Percentiles rank a stretch among this genome's conserved stretches.
Conservation (phyloP, 2,797 vertebrate species). For the Hydrophis major region DNA sequence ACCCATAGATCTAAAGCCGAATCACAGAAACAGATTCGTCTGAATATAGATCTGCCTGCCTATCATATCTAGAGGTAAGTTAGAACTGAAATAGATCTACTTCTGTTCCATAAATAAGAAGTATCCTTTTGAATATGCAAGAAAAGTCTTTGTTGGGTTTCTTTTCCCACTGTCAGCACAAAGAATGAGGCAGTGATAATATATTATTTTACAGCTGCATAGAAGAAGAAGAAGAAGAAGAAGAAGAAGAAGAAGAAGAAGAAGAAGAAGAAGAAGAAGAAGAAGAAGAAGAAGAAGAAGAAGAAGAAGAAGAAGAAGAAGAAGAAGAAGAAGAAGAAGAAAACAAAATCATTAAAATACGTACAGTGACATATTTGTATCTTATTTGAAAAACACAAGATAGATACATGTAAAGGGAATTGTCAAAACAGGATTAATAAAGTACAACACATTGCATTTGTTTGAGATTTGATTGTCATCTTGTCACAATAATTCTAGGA, state of each 20-base stretch:
- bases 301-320: too few relatives aligned
- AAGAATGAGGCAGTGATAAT: constrained; percentile 72
- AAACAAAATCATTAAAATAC: constrained; percentile 72
- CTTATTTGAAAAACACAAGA: constrained; percentile 67
- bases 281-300: too few relatives aligned
- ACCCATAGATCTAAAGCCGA: too few relatives aligned
- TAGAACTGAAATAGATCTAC: background rate
- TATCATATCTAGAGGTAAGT: background rate
- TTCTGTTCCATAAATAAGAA: background rate
- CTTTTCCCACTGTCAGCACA: constrained; percentile 71
- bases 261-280: too few relatives aligned
- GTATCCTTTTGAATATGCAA: constrained; percentile 46
- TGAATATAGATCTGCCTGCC: background rate
- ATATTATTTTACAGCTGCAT: constrained; percentile 53
- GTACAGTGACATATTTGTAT: constrained; percentile 70
- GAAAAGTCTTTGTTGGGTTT: constrained; percentile 68
- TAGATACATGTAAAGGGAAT: constrained; percentile 67
- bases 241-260: background rate
- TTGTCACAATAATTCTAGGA: constrained; percentile 71
- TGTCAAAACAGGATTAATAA: constrained; percentile 70
- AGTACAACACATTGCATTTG: constrained; percentile 66
- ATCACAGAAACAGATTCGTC: background rate
- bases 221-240: background rate
- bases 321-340: constrained; percentile 33
- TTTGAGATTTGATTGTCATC: constrained; percentile 68